These are phyloP conservation scores for Pseudomyrmex gracilis DNA, from an alignment of 1,140 invertebrate species.

Conservation along the genomic window DNA sequence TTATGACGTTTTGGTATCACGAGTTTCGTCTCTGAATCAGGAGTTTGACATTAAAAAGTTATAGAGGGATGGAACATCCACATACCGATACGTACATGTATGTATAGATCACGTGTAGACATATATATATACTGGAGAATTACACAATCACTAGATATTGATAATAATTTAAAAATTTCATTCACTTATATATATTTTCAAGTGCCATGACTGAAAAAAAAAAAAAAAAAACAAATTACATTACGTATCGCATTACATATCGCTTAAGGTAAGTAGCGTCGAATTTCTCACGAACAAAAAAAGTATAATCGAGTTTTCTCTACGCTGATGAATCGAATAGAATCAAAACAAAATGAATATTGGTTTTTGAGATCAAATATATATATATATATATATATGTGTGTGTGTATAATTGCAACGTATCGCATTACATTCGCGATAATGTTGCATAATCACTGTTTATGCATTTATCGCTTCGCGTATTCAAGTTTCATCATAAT, in stretches of 20 bases:
- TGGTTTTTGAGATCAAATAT: background rate
- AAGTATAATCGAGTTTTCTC: background rate
- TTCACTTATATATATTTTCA: background rate
- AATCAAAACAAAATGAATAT: too few species aligned
- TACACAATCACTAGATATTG: too few species aligned
- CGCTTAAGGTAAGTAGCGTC: background rate
- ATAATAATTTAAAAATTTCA: too few species aligned
- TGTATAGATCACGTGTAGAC: background rate
- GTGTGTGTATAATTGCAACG: background rate
- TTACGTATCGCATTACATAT: too few species aligned
- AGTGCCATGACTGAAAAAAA: background rate
- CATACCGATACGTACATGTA: constrained; percentile 8
- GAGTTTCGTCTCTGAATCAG: constrained; percentile 50
- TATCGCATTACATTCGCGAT: background rate
- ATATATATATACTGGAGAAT: too few species aligned
- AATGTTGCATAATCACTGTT: background rate
- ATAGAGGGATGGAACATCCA: constrained; percentile 15
- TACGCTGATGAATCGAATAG: background rate
- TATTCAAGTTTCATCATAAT: constrained; percentile 50
- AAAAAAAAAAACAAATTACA: too few species aligned
- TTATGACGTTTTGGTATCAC: constrained; percentile 51
- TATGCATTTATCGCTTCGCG: background rate
- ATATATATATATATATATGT: background rate
- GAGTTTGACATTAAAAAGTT: constrained; percentile 48
- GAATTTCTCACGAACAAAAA: background rate